Evolutionary conservation across 2,888 invertebrate species (phyloP), one percentile per base, ranked within the genome.

Genomic region (Drosophila niveifrons): DNA sequence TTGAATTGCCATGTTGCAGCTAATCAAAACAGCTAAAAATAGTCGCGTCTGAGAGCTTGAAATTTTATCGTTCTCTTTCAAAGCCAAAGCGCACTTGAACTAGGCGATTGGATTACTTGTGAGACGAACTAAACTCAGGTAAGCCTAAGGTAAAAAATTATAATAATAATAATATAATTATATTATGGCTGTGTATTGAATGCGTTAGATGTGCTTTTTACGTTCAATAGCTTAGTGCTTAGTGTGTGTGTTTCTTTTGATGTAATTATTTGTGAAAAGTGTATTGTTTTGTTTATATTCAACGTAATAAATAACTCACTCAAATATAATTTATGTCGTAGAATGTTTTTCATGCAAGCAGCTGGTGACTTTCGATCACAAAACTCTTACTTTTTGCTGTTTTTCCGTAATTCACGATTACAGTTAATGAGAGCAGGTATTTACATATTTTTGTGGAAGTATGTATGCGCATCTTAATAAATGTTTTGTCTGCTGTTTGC

Each of bases 11-110:
- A 41, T 8, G 13, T n/a, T 41, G 13, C 1, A 41, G 7, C 2
- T 13, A 15, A 8, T 41, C 15, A 1, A 41, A 15, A 2, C 13
- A 41, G 13, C 8, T 41, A 36, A 57, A 39, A 23, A 34, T 46
- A 9, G 3, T 7, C 39, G 15, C 15, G n/a, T 31, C 9, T 15
- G 43, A 23, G 3, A 50, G 28, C 23, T 23, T 34, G 15, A 11
- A 29, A 23, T 17, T 11, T 6, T 66, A 46, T 29, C 50, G 10
- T 9, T 52, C 55, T 55, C 39, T 47, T 59, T 48, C 51, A 69
- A 41, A 41, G 39, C 65, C 70, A 36, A 66, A 7, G 31, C 68
- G 74, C 64, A 74, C 80, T 82, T 80, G 80, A 80, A 68, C 82
- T 66, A 62, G 46, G 34, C 56, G 74, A 74, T 80, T 59, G 51